Evolutionary conservation across 1,140 invertebrate species (phyloP), one percentile per base, ranked within the genome.

Genomic region (Melitaea cinxia): DNA sequence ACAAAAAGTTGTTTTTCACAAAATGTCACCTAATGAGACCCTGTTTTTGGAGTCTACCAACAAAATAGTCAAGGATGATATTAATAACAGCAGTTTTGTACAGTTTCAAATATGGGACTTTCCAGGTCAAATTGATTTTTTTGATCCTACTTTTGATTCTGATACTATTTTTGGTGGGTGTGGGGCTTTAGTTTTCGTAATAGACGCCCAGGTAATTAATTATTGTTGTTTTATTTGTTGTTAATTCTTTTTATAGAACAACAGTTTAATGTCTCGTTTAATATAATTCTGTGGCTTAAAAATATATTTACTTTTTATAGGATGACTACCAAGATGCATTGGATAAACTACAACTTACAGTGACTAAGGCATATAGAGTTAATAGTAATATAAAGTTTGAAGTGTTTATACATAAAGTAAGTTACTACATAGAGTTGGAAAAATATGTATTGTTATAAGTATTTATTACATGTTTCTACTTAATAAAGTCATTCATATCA

Each of bases 41-140:
- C 91, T 99, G n/a, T 99, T 99, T 78, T 91, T 99, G 35, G 99
- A 99, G 91, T 98, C 97, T 72, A 99, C 98, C 58, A 99, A 98
- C 85, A 98, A 99, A 93, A 98, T 99, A 72, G 96, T 98, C 2
- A 99, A 99, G 93, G 98, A 99, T 92, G 97, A 99, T 92, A 97
- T 97, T 65, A 96, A 98, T 70, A 99, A 99, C 73, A 93, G 98
- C 65, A 99, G 98, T 77, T 99, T 99, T 94, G 98, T 99, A 28
- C 98, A 99, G 82, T 99, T 99, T 92, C 97, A 99, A 95, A 99
- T 99, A 69, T 99, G 98, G 97, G 99, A 99, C 91, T 99, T 99
- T 91, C 99, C 99, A 28, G 99, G 98, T 12, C 98, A 99, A 91
- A 98, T 99, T 72, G 98, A 99, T 85, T 98, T 99, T 74, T 98